Evolutionary conservation across 2,113 vertebrate genomes (phyloP).

Genomic region (Felis chaus): DNA sequence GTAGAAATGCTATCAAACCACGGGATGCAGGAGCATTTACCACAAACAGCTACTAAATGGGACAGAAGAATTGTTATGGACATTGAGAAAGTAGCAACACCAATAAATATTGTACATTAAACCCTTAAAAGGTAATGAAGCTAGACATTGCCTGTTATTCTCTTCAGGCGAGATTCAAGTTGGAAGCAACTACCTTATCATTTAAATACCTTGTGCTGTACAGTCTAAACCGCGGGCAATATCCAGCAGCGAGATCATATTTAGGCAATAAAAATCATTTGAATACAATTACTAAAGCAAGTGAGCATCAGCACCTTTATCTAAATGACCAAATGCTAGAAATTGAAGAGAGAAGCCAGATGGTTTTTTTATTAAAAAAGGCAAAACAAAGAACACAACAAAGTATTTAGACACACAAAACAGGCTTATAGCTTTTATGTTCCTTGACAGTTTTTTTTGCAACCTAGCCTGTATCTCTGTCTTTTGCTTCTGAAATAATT

Average conservation of each 20-base stretch:
- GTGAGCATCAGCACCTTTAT: conserved; percentile 47
- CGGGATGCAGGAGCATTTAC: not conserved
- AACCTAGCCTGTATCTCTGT: not conserved
- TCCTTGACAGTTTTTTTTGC: not conserved
- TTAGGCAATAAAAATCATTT: conserved; percentile 65
- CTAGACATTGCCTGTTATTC: conserved; percentile 19
- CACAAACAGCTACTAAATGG: not conserved
- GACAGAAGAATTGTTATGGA: conserved; percentile 39
- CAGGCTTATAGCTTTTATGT: not conserved
- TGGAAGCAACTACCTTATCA: conserved; percentile 31
- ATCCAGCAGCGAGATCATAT: conserved; percentile 37
- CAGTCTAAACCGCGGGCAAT: not conserved
- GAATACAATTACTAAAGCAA: conserved; percentile 63
- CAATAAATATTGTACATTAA: conserved; percentile 53
- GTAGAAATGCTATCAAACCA: conserved; percentile 39
- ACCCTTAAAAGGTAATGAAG: conserved; percentile 49
- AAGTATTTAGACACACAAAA: not conserved
- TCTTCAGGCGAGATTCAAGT: conserved; percentile 37
- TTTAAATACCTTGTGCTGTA: not conserved
- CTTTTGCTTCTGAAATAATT: not conserved
- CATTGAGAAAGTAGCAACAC: not conserved
- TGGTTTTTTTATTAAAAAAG: not conserved
- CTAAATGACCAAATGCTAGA: conserved; percentile 48
- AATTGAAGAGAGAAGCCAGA: not conserved
- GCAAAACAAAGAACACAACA: not conserved